Conservation (phyloP, 2,797 vertebrate species). For the Arrhamphus sclerolepis region DNA sequence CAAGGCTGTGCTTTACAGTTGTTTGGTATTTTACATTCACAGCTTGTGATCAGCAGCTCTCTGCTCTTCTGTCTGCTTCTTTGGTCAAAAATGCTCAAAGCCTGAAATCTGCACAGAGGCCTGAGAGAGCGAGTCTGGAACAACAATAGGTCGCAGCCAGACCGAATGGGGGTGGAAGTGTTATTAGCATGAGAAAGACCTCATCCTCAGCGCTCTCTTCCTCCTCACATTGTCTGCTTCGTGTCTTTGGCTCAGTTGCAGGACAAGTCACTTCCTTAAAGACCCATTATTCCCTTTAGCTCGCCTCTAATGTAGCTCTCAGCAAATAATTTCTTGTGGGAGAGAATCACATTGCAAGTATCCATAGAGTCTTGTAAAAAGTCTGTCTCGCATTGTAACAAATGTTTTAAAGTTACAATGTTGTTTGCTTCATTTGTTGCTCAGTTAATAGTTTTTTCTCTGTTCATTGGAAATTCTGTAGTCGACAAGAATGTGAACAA, state of each 20-base stretch:
- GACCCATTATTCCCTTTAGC: constrained; percentile 11
- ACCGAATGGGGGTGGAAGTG: constrained; percentile 55
- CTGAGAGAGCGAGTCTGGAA: constrained; percentile 49
- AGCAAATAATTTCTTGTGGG: not conserved
- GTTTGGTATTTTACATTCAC: not conserved
- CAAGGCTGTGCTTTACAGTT: not conserved
- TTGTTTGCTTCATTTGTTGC: too few relatives aligned
- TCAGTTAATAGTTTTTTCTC: too few relatives aligned
- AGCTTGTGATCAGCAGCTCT: constrained; percentile 3
- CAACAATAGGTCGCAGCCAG: constrained; percentile 45
- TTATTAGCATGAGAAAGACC: constrained; percentile 76
- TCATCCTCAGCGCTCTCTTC: constrained; percentile 54
- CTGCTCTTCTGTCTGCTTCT: constrained; percentile 2
- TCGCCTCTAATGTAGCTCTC: not conserved
- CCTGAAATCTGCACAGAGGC: constrained; percentile 24
- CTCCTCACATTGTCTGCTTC: constrained; percentile 46
- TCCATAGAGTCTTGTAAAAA: too few relatives aligned
- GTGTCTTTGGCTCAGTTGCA: constrained; percentile 34
- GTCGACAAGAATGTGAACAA: too few relatives aligned
- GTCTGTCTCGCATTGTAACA: not conserved
- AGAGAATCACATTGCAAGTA: not conserved
- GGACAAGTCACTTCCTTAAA: constrained; percentile 51
- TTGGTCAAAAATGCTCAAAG: too few relatives aligned
- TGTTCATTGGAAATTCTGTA: too few relatives aligned
- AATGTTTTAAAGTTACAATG: too few relatives aligned